A percentile compares a stretch with the other conserved stretches of the same genome.
These are phyloP conservation scores for Geodia barretti DNA, from an alignment of 37 sponge, comb jelly and placozoan genomes.

Conservation along the genomic window DNA sequence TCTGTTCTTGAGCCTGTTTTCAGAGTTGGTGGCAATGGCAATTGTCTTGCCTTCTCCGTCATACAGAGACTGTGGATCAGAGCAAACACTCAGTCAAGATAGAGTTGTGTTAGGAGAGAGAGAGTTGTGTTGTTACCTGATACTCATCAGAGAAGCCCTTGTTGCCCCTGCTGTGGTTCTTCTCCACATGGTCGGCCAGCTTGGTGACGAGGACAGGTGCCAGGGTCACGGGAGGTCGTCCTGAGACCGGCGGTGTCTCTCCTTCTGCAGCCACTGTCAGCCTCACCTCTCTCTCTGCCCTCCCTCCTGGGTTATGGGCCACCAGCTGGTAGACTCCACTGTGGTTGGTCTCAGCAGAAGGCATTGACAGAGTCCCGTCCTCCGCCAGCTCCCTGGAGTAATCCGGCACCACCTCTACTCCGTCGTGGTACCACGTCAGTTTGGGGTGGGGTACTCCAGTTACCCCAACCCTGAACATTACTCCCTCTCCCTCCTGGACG, in stretches of 20 bases:
- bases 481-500: conserved; percentile 20
- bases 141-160: conserved; percentile 44
- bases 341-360: conserved; percentile 18
- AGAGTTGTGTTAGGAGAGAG: background rate
- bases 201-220: conserved; percentile 2
- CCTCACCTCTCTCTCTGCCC: background rate
- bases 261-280: conserved; percentile 4
- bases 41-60: conserved; percentile 2
- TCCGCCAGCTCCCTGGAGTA: conserved; percentile 10
- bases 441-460: conserved; percentile 8
- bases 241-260: background rate
- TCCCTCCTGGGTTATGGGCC: conserved; percentile 17
- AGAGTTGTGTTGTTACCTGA: conserved; percentile 23
- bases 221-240: background rate
- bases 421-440: conserved; percentile 33
- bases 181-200: conserved; percentile 14
- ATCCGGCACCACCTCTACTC: background rate
- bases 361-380: conserved; percentile 20
- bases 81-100: too few species aligned
- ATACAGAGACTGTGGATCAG: conserved; percentile 15
- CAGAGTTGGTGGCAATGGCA: conserved; percentile 4
- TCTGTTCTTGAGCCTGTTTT: conserved; percentile 30
- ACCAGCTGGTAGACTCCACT: conserved; percentile 21
- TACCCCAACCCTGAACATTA: conserved; percentile 17
- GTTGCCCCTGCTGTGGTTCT: background rate